Percentiles rank a stretch among this genome's conserved stretches.
phyloP scores from a whole-genome alignment of 1,140 invertebrate species.

The Macrobrachium nipponense region DNA sequence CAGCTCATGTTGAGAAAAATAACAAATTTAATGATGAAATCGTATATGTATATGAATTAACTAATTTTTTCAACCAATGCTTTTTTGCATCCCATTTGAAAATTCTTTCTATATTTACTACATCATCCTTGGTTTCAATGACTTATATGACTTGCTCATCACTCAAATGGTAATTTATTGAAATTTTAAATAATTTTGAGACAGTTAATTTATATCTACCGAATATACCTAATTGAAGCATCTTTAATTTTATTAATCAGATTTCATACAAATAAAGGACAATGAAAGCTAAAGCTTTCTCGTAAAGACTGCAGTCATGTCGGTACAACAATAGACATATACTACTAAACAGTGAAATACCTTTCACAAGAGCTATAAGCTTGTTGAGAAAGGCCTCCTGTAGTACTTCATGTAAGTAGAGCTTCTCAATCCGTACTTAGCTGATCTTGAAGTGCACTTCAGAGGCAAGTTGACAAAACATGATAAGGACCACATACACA shows the following conservation, averaged over 20 bases:
- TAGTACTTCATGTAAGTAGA: neutral
- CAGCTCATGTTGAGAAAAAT: neutral
- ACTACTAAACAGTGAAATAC: no score
- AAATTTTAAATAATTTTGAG: no score
- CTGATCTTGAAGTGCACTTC: neutral
- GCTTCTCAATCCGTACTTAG: neutral
- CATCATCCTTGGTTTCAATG: neutral
- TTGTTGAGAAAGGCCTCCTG: no score
- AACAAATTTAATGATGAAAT: neutral
- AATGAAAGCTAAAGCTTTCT: no score
- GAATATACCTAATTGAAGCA: no score
- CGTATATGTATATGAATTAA: neutral
- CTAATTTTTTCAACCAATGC: neutral
- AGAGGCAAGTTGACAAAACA: conserved; percentile 1
- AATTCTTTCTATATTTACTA: neutral
- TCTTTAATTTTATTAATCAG: no score
- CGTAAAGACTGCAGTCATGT: no score
- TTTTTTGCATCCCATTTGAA: neutral
- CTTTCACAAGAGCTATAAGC: no score
- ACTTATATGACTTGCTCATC: neutral
- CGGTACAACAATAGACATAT: no score
- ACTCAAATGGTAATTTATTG: neutral
- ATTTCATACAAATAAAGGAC: no score
- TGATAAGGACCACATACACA: conserved; percentile 13
- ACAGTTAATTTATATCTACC: no score